Evolutionary conservation across 2,888 invertebrate genomes (phyloP), one percentile per base, ranked within the genome.

Genomic region (Geophilus truncorum): DNA sequence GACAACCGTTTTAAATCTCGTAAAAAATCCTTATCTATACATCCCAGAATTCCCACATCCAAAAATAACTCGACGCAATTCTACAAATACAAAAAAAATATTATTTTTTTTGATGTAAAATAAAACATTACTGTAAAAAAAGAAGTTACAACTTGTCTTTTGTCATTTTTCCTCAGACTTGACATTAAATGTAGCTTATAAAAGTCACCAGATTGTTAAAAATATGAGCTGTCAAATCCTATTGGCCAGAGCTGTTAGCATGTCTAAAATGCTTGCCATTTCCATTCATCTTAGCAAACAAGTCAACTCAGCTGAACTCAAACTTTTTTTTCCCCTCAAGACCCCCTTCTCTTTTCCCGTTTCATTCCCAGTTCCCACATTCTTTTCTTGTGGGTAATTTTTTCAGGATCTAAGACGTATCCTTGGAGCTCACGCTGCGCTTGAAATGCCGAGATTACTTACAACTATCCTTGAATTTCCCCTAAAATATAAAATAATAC

Each of bases 361-460:
- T 62, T 62, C 57, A 10, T 62, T 62, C 57, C 23, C 57, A 62
- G 21, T 62, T 62, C 57, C 57, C 57, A 62, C 57, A 62, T 62
- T 62, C 57, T 62, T 62, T 62, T 62, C 57, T 62, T 62, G 57
- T 62, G 57, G 57, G 57, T 23, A 62, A 62, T 62, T 62, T 62
- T 62, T 62, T 62, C 57, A 62, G 21, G n/a, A 62, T 62, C 57
- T 62, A 62, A 62, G 57, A 62, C 57, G 21, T 62, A 62, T 62
- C 57, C 57, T 62, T 62, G 57, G 18, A 62, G 3, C 57, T 23
- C 57, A 62, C 23, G 57, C 57, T 62, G 57, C n/a, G 57, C 4
- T 21, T 21, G 23, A 62, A 62, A 62, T 62, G 57, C 21, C 21
- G 57, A 62, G 57, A 62, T 62, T 62, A 62, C 57, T 62, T 62